Base-by-base conservation (phyloP, 2,113 vertebrate species). In the Cynoglossus semilaevis region DNA sequence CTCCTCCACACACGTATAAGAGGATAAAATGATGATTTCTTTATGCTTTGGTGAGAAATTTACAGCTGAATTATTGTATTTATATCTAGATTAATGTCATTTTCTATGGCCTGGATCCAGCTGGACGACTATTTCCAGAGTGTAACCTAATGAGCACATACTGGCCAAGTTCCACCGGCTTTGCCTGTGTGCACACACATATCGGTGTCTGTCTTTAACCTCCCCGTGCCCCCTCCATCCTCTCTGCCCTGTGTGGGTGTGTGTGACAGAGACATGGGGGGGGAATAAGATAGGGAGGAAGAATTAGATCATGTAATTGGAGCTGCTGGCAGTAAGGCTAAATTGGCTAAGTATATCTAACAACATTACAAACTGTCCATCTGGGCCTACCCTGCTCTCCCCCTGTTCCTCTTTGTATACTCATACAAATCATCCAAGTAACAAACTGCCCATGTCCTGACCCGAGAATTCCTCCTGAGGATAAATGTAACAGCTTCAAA, bases 221-320 rank as follows among this genome's bases (percentile, higher is more conserved):
- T 80, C 65, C 63, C 71, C 43, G 65, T 69, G 62, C 81, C 75
- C 76, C 77, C 38, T 74, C 67, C 66, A 67, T 82, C 69, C 68
- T 80, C 73, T 74, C 60, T 77, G 65, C 47, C 77, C 73, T 72
- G 60, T 66, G 81, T 85, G 73, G 64, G 76, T 67, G 54, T 58
- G 73, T 35, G 49, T 45, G 51, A 78, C 61, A 52, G 60, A 74
- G 56, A 80, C 84, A 71, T 56, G 51, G 57, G 67, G 63, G 67
- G 65, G 53, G 69, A 66, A 69, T 58, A 62, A 59, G 70, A 69
- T 60, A 46, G 77, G 82, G 70, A 82, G 38, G 57, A 77, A 75
- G 80, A 90, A 90, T 90, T 90, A 88, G 85, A 88, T 90, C 83
- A 88, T 87, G 87, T 89, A 90, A 90, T 90, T 75, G 70, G 85